Conservation (phyloP, 2,888 invertebrate species). For the Phragmatobia fuliginosa region DNA sequence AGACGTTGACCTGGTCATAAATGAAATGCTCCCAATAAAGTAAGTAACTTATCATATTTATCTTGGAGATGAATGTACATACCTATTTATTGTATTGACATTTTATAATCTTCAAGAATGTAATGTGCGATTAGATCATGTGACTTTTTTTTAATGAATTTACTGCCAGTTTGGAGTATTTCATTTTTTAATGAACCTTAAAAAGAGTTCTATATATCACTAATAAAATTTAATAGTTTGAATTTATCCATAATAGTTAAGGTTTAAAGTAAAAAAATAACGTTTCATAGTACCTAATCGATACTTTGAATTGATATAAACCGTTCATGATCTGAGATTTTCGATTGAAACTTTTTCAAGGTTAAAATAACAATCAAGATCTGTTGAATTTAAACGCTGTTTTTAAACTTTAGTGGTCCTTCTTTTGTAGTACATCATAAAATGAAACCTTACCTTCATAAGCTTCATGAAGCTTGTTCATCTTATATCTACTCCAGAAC, state of each 20-base stretch:
- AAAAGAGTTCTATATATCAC: too few relatives aligned
- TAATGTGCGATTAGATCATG: too few relatives aligned
- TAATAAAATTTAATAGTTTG: not conserved
- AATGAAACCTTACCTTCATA: slow-evolving; percentile 88
- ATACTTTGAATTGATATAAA: too few relatives aligned
- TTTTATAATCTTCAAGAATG: too few relatives aligned
- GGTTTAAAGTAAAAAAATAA: not conserved
- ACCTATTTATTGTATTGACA: not conserved
- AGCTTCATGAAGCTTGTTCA: slow-evolving; percentile 92
- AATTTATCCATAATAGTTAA: not conserved
- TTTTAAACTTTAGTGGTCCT: not conserved
- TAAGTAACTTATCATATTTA: slow-evolving; percentile 5
- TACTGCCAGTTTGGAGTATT: too few relatives aligned
- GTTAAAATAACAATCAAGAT: not conserved
- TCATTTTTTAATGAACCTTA: too few relatives aligned
- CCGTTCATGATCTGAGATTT: too few relatives aligned
- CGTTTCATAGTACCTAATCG: too few relatives aligned
- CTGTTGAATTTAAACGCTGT: not conserved
- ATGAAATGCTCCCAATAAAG: slow-evolving; percentile 6
- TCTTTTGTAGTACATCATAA: not conserved
- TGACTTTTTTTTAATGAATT: too few relatives aligned
- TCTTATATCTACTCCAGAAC: slow-evolving; percentile 89
- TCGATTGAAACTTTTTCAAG: too few relatives aligned
- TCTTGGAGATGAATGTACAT: too few relatives aligned
- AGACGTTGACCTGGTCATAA: slow-evolving; percentile 9